Evolutionary conservation across 2,797 vertebrate genomes (phyloP).

Genomic region (Pangasius mekongensis): DNA sequence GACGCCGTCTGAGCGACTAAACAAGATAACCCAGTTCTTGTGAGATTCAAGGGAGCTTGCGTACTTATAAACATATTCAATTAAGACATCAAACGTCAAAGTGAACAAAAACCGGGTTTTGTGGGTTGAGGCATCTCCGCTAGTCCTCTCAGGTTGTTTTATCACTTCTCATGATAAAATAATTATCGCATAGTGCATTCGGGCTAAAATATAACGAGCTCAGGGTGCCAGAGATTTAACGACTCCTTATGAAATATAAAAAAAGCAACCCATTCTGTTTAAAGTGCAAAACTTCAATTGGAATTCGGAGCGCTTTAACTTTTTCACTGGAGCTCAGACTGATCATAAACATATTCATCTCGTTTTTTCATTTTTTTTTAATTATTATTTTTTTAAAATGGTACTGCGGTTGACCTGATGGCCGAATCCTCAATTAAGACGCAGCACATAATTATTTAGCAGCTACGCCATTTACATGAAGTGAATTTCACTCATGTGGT

Average conservation of each 20-base stretch:
- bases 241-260: slow-evolving; percentile 29
- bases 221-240: slow-evolving; percentile 40
- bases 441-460: neutral
- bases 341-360: neutral
- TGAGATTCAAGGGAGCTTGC: slow-evolving; percentile 19
- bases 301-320: neutral
- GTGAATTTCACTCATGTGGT: neutral
- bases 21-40: slow-evolving; percentile 65
- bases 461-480: neutral
- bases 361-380: neutral
- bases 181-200: slow-evolving; percentile 48
- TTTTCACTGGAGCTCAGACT: neutral
- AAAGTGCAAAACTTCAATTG: slow-evolving; percentile 5
- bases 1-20: slow-evolving; percentile 72
- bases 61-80: slow-evolving; percentile 55
- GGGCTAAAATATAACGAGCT: slow-evolving; percentile 51
- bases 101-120: slow-evolving; percentile 32
- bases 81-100: slow-evolving; percentile 57
- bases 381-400: neutral
- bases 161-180: slow-evolving; percentile 58
- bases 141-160: slow-evolving; percentile 31
- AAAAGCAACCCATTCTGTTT: neutral
- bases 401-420: slow-evolving; percentile 25
- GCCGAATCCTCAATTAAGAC: neutral
- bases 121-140: slow-evolving; percentile 1